Evolutionary conservation across 2,888 invertebrate genomes (phyloP).

Genomic region (Pachydiplax longipennis): DNA sequence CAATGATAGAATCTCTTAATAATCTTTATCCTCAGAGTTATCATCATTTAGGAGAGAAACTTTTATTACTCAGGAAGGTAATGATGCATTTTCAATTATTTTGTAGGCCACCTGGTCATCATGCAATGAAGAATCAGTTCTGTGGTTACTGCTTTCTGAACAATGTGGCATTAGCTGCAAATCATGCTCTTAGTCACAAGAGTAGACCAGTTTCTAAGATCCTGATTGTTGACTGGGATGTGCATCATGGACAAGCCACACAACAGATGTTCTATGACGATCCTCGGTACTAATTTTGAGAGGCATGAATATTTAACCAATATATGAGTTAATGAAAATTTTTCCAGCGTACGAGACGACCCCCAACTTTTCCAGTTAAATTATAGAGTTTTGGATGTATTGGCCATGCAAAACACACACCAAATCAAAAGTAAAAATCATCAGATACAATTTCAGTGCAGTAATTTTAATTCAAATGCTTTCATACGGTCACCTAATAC

Average conservation of each 20-base stretch:
- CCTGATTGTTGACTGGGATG: conserved; percentile 93
- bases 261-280: conserved; percentile 89
- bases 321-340: background rate
- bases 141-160: conserved; percentile 94
- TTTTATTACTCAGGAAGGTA: background rate
- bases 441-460: too few relatives aligned
- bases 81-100: background rate
- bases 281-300: conserved; percentile 67
- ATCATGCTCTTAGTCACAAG: conserved; percentile 73
- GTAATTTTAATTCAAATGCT: too few relatives aligned
- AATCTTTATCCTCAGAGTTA: too few relatives aligned
- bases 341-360: too few relatives aligned
- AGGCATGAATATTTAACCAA: background rate
- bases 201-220: conserved; percentile 65
- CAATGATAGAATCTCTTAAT: too few relatives aligned
- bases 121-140: conserved; percentile 84
- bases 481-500: too few relatives aligned
- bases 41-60: background rate
- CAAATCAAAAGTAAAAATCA: too few relatives aligned
- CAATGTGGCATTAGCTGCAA: conserved; percentile 88
- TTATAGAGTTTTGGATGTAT: too few relatives aligned
- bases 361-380: too few relatives aligned
- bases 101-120: conserved; percentile 84
- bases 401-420: too few relatives aligned
- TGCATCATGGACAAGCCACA: conserved; percentile 95